phyloP scores from a whole-genome alignment of 2,797 vertebrate genomes.

The Microctenopoma lineatum region DNA sequence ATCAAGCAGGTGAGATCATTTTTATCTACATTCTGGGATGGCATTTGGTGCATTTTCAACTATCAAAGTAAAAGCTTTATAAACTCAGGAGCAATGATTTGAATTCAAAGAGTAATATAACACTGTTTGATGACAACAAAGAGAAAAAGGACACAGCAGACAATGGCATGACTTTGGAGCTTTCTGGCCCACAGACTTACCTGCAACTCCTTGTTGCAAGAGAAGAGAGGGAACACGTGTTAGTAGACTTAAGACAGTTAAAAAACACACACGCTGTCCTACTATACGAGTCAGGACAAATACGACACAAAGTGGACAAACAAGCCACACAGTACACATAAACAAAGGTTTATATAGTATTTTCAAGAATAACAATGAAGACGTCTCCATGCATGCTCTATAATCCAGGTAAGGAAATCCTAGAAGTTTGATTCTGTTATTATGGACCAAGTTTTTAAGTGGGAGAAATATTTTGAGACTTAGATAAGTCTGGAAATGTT shows the following conservation, averaged over 20 bases:
- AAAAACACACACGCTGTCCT: slow-evolving; percentile 30
- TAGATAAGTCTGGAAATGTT: too few relatives aligned
- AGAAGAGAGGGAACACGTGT: slow-evolving; percentile 92
- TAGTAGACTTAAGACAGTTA: slow-evolving; percentile 86
- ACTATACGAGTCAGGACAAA: slow-evolving; percentile 22
- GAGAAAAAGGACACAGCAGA: slow-evolving; percentile 25
- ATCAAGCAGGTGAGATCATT: slow-evolving; percentile 11
- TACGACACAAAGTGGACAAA: slow-evolving; percentile 19
- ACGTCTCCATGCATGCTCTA: too few relatives aligned
- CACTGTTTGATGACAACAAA: slow-evolving; percentile 30
- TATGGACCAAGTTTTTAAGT: too few relatives aligned
- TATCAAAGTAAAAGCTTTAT: slow-evolving; percentile 42
- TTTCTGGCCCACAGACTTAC: slow-evolving; percentile 86
- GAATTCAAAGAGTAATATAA: slow-evolving; percentile 26
- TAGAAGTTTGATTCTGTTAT: too few relatives aligned
- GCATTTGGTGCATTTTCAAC: slow-evolving; percentile 33
- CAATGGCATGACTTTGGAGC: slow-evolving; percentile 22
- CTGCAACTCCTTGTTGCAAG: slow-evolving; percentile 99
- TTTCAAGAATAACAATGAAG: not conserved
- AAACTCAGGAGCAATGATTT: slow-evolving; percentile 37
- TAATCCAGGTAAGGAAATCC: too few relatives aligned
- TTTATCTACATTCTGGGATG: slow-evolving; percentile 14
- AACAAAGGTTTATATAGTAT: slow-evolving; percentile 11
- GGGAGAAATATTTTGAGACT: too few relatives aligned
- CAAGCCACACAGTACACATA: slow-evolving; percentile 16